A percentile compares a stretch with the other conserved stretches of the same genome.
phyloP scores from a whole-genome alignment of 2,113 vertebrate species.

The Ammodytes marinus region DNA sequence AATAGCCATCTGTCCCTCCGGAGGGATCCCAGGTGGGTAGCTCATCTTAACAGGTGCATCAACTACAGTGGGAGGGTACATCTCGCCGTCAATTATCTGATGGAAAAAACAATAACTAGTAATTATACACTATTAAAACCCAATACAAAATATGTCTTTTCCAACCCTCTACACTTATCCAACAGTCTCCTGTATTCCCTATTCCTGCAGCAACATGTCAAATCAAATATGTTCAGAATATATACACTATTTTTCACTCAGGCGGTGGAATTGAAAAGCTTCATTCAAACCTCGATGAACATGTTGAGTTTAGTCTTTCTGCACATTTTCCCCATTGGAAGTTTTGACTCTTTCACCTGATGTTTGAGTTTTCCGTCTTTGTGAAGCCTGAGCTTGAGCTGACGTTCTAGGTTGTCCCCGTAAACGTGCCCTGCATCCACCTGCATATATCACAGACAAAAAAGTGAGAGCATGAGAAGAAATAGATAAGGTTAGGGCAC shows the following conservation, averaged over 20 bases:
- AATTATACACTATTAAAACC: neutral
- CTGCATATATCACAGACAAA: conserved; percentile 71
- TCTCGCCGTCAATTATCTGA: conserved; percentile 90
- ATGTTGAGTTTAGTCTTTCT: neutral
- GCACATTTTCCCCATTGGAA: neutral
- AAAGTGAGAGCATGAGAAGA: neutral
- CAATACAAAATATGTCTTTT: neutral
- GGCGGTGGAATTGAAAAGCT: neutral
- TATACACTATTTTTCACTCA: too few species aligned
- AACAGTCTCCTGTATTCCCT: neutral
- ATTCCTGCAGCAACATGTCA: neutral
- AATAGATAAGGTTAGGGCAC: neutral
- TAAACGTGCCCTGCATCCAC: conserved; percentile 96
- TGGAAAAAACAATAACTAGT: neutral
- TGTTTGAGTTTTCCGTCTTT: conserved; percentile 95
- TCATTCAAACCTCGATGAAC: neutral
- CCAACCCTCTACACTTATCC: neutral
- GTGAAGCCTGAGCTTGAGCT: conserved; percentile 91
- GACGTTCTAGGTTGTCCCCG: conserved; percentile 91
- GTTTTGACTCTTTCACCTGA: conserved; percentile 85
- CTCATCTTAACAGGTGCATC: conserved; percentile 89
- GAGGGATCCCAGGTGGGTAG: conserved; percentile 84
- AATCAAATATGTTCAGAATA: neutral
- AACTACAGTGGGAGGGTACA: conserved; percentile 89
- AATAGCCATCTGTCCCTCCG: conserved; percentile 85